phyloP scores from a whole-genome alignment of 2,888 invertebrate species.

The Nemurella pictetii region DNA sequence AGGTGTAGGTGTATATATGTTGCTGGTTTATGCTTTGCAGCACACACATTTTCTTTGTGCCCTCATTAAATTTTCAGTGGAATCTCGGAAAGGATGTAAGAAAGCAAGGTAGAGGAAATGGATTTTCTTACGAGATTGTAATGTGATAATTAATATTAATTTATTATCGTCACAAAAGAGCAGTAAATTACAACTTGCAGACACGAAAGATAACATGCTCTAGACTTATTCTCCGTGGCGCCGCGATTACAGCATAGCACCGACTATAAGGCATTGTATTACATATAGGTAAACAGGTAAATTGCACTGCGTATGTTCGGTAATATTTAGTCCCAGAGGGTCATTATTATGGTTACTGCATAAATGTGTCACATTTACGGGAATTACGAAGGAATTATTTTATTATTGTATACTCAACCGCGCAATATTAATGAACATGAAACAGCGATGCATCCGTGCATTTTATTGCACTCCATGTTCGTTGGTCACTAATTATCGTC shows the following conservation, averaged over 20 bases:
- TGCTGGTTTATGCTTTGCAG: neutral
- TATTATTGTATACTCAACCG: neutral
- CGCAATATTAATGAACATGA: neutral
- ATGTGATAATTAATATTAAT: neutral
- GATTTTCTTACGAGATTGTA: neutral
- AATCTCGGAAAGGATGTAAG: neutral
- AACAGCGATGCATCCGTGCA: neutral
- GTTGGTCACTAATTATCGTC: neutral
- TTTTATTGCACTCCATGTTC: neutral
- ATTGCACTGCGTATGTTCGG: neutral
- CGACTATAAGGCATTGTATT: too few relatives aligned
- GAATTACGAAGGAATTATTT: neutral
- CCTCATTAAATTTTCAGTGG: neutral
- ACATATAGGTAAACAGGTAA: neutral
- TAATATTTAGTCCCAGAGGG: neutral
- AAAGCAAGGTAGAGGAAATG: neutral
- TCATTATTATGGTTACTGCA: neutral
- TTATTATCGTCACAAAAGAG: neutral
- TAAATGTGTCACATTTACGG: neutral
- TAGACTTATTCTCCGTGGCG: too few relatives aligned
- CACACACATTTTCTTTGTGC: neutral
- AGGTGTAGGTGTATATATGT: neutral
- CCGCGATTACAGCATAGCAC: too few relatives aligned
- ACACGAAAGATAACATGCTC: neutral
- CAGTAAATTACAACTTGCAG: neutral